Percentiles rank a stretch among this genome's conserved stretches.
phyloP scores from a whole-genome alignment of 2,797 vertebrate genomes.

The Xiphorhynchus erythropygius region DNA sequence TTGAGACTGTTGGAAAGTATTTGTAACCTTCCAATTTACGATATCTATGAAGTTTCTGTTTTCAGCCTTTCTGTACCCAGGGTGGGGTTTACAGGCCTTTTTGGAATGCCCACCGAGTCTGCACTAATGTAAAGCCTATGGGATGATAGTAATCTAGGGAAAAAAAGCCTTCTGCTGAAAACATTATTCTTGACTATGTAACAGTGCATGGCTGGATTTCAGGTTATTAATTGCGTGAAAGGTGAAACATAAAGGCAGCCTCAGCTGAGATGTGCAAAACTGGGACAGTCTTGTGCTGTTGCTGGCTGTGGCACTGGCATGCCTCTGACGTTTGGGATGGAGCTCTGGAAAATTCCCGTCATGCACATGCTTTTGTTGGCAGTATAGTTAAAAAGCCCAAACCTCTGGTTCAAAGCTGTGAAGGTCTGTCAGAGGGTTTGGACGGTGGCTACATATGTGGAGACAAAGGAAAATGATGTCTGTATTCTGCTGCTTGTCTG shows the following conservation, averaged over 20 bases:
- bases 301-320: not conserved
- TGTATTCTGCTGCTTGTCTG: not conserved
- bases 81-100: not conserved
- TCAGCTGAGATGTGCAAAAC: not conserved
- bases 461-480: not conserved
- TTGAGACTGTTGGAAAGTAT: not conserved
- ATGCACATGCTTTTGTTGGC: not conserved
- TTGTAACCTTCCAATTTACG: not conserved
- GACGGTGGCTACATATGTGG: not conserved
- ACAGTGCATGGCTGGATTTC: accelerated
- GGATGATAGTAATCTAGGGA: not conserved
- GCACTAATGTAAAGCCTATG: not conserved
- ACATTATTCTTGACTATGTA: not conserved
- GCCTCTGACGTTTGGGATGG: accelerated
- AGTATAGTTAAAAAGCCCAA: not conserved
- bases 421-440: not conserved
- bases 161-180: not conserved
- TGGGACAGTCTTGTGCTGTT: not conserved
- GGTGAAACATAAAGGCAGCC: not conserved
- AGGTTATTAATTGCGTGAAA: not conserved
- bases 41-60: not conserved
- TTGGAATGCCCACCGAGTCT: not conserved
- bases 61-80: not conserved
- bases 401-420: not conserved
- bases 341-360: not conserved